phyloP scores from a whole-genome alignment of 2,113 vertebrate genomes.

The Tapirus terrestris region DNA sequence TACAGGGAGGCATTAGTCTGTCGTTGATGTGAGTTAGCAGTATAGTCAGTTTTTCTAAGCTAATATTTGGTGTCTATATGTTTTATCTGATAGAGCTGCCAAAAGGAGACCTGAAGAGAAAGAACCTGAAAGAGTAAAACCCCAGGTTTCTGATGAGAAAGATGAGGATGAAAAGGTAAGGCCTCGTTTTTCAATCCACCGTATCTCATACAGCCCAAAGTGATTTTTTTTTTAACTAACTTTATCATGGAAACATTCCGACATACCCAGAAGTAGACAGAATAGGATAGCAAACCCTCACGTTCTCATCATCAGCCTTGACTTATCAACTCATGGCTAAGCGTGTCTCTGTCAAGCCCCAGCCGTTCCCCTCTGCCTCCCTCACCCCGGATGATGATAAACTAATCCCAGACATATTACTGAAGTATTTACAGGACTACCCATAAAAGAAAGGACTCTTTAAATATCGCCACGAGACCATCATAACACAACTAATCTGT shows the following conservation, averaged over 20 bases:
- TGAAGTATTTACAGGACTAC: not conserved
- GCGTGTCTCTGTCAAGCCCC: not conserved
- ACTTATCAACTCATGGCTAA: not conserved
- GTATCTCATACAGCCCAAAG: not conserved
- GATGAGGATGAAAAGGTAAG: slow-evolving; percentile 72
- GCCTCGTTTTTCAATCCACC: not conserved
- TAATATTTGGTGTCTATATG: not conserved
- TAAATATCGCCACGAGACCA: not conserved
- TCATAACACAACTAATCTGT: not conserved
- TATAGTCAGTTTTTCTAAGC: not conserved
- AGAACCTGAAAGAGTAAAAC: not conserved
- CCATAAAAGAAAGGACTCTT: not conserved
- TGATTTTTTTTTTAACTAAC: not conserved
- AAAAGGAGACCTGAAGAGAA: slow-evolving; percentile 65
- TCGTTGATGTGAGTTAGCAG: not conserved
- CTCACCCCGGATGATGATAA: not conserved
- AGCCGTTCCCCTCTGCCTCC: not conserved
- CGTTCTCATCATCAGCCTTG: not conserved
- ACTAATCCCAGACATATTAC: not conserved
- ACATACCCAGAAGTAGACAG: not conserved
- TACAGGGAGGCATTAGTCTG: not conserved
- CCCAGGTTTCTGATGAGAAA: slow-evolving; percentile 38
- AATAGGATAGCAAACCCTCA: not conserved
- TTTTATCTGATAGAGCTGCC: slow-evolving; percentile 42
- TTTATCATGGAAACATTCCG: not conserved